Evolutionary conservation across 2,888 invertebrate species (phyloP).

Genomic region (Drosophila hamatofila): DNA sequence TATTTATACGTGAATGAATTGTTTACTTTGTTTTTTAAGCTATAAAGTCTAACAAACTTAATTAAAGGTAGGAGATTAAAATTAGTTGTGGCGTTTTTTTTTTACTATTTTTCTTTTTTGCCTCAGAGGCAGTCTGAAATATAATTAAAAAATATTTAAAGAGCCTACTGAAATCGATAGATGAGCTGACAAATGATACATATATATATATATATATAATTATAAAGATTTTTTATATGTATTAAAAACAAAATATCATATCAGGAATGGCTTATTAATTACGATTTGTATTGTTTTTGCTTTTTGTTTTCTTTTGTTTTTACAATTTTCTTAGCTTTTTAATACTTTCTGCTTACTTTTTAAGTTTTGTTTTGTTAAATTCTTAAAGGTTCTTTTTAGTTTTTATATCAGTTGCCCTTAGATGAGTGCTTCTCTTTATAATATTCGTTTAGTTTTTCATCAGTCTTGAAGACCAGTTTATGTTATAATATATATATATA

Average conservation of each 20-base stretch:
- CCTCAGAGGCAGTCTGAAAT: slow-evolving; percentile 64
- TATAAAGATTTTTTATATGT: slow-evolving; percentile 5
- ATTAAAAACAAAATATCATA: slow-evolving; percentile 52
- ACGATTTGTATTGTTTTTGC: slow-evolving; percentile 50
- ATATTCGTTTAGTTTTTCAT: slow-evolving; percentile 69
- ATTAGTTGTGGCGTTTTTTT: slow-evolving; percentile 76
- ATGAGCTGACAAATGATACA: slow-evolving; percentile 21
- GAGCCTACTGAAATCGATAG: slow-evolving; percentile 16
- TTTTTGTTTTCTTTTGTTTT: no score
- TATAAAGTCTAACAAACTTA: slow-evolving; percentile 80
- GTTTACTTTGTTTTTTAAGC: slow-evolving; percentile 57
- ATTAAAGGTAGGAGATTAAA: slow-evolving; percentile 71
- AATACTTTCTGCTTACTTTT: slow-evolving; percentile 64
- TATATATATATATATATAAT: slow-evolving; percentile 5
- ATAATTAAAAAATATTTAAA: slow-evolving; percentile 10
- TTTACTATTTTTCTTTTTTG: slow-evolving; percentile 17
- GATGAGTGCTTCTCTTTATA: slow-evolving; percentile 39
- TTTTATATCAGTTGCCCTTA: slow-evolving; percentile 40
- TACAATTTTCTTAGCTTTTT: slow-evolving; percentile 39
- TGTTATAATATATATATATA: slow-evolving; percentile 30
- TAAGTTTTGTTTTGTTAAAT: slow-evolving; percentile 37
- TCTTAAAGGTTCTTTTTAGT: slow-evolving; percentile 28
- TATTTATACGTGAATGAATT: slow-evolving; percentile 59
- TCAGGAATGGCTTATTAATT: slow-evolving; percentile 74
- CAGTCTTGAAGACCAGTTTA: slow-evolving; percentile 77